Evolutionary conservation across 2,113 vertebrate genomes (phyloP).

Genomic region (Dasyurus viverrinus): DNA sequence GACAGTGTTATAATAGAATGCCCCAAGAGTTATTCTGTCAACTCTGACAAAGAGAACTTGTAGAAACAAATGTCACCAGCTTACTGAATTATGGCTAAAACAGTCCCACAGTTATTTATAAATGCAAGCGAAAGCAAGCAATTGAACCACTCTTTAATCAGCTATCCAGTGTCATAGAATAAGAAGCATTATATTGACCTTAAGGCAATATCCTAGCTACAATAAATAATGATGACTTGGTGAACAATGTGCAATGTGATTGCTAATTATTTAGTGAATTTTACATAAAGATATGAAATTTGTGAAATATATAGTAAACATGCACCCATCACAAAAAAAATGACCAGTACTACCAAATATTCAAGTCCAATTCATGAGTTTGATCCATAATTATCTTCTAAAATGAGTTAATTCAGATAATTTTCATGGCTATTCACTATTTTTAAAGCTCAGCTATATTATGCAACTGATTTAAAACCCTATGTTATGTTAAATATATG

Average conservation of each 20-base stretch:
- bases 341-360: background rate
- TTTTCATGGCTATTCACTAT: background rate
- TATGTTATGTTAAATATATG: too few species aligned
- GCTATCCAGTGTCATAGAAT: background rate
- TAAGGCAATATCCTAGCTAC: background rate
- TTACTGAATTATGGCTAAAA: conserved; percentile 14
- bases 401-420: background rate
- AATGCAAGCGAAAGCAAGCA: background rate
- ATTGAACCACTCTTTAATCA: conserved; percentile 8
- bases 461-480: too few species aligned
- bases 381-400: background rate
- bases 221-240: background rate
- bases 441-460: background rate
- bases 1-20: background rate
- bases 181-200: background rate
- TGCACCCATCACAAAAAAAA: background rate
- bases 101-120: background rate
- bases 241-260: background rate
- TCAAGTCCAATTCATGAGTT: background rate
- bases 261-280: background rate
- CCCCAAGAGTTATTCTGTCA: background rate
- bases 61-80: background rate
- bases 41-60: background rate
- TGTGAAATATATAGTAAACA: background rate
- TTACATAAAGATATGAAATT: background rate